These are phyloP conservation scores for Athetis lepigone DNA, from an alignment of 2,888 invertebrate species.

Conservation along the genomic window DNA sequence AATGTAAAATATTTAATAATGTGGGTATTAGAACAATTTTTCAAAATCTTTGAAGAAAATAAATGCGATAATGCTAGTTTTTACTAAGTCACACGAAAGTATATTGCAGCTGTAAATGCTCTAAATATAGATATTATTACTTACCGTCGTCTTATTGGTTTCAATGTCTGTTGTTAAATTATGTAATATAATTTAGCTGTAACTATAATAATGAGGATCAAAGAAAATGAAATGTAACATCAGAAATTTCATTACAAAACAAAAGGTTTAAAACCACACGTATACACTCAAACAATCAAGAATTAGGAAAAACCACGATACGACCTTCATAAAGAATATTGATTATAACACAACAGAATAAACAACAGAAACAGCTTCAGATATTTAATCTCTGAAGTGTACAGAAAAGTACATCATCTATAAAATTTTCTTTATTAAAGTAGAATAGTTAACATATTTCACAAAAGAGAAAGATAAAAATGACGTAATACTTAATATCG, in stretches of 20 bases:
- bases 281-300: background rate
- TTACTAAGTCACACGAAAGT: no score
- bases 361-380: background rate
- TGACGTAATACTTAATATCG: background rate
- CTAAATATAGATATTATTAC: no score
- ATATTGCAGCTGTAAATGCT: no score
- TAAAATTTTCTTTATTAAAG: background rate
- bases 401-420: background rate
- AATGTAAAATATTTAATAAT: no score
- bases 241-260: conserved; percentile 6
- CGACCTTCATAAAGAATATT: background rate
- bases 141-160: no score
- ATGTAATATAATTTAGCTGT: no score
- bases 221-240: background rate
- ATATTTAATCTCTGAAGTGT: background rate
- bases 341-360: background rate
- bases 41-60: no score
- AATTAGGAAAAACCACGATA: background rate
- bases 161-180: no score
- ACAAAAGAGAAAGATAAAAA: background rate
- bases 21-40: no score
- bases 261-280: background rate
- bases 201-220: background rate
- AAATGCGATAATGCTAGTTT: no score
- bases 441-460: background rate